These are phyloP conservation scores for Tolmerus cingulatus DNA, from an alignment of 2,888 invertebrate genomes.

Conservation along the genomic window DNA sequence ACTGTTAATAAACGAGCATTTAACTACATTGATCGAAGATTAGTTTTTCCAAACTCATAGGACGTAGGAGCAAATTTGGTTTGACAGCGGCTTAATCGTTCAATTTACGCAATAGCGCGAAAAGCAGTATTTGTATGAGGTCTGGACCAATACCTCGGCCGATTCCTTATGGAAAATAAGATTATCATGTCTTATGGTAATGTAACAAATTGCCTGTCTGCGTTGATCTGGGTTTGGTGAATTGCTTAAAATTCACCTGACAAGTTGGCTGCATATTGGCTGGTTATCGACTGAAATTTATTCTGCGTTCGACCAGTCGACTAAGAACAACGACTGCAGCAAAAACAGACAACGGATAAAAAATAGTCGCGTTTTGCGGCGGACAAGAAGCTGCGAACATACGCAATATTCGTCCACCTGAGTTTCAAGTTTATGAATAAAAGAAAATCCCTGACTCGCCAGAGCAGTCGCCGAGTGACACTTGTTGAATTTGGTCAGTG, in stretches of 20 bases:
- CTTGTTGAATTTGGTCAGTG: conserved; percentile 9
- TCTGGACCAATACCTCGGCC: background rate
- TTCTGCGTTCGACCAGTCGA: background rate
- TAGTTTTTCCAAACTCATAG: background rate
- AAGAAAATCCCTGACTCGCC: background rate
- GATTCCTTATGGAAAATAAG: background rate
- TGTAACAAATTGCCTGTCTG: conserved; percentile 34
- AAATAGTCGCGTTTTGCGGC: background rate
- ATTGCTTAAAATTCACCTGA: conserved; percentile 29
- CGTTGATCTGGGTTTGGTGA: conserved; percentile 3
- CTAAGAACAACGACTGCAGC: background rate
- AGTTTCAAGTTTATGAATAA: conserved; percentile 17
- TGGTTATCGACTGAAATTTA: conserved; percentile 1
- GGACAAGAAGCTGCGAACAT: background rate
- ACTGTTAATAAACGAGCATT: background rate
- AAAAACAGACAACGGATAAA: background rate
- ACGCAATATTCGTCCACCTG: background rate
- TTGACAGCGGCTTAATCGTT: background rate
- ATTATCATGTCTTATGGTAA: conserved; percentile 40
- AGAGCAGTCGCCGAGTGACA: background rate
- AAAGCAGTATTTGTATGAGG: background rate
- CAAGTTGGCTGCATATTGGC: background rate
- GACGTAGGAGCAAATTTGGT: conserved; percentile 6
- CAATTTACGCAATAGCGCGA: conserved; percentile 1
- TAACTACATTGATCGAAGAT: background rate